phyloP scores from a whole-genome alignment of 1,140 invertebrate genomes.

The Vollenhovia emeryi region DNA sequence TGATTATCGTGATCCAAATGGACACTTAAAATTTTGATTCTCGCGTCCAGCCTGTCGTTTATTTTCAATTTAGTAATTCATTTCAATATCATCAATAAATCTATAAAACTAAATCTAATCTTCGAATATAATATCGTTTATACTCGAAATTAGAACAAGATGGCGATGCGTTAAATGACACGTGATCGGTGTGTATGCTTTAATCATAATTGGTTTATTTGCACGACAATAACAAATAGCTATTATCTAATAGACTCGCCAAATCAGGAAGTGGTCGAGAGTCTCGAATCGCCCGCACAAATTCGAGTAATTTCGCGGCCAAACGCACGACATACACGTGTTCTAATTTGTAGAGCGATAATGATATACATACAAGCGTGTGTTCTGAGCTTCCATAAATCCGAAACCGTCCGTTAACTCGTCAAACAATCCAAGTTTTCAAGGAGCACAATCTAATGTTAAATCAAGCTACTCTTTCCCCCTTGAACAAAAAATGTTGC shows the following conservation, averaged over 20 bases:
- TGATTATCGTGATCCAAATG: not conserved
- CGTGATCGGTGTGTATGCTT: not conserved
- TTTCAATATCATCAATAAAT: not conserved
- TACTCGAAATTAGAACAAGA: not conserved
- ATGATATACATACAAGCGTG: not conserved
- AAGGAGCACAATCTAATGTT: not conserved
- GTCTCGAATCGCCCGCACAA: not conserved
- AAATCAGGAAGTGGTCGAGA: conserved; percentile 19
- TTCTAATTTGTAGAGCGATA: conserved; percentile 4
- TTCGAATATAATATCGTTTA: not conserved
- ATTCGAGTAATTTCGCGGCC: not conserved
- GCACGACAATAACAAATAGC: conserved; percentile 38
- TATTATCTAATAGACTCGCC: conserved; percentile 18
- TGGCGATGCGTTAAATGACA: not conserved
- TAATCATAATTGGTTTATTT: conserved; percentile 39
- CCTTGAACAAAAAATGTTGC: not conserved
- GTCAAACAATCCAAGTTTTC: not conserved
- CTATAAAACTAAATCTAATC: not conserved
- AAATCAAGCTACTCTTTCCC: not conserved
- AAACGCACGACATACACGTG: not conserved
- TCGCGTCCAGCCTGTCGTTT: not conserved
- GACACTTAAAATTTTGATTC: conserved; percentile 4
- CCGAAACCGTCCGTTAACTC: not conserved
- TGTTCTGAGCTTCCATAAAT: not conserved
- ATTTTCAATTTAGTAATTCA: not conserved